These are phyloP conservation scores for Antechinus stuartii DNA, from an alignment of 2,113 vertebrate species.

Conservation along the genomic window DNA sequence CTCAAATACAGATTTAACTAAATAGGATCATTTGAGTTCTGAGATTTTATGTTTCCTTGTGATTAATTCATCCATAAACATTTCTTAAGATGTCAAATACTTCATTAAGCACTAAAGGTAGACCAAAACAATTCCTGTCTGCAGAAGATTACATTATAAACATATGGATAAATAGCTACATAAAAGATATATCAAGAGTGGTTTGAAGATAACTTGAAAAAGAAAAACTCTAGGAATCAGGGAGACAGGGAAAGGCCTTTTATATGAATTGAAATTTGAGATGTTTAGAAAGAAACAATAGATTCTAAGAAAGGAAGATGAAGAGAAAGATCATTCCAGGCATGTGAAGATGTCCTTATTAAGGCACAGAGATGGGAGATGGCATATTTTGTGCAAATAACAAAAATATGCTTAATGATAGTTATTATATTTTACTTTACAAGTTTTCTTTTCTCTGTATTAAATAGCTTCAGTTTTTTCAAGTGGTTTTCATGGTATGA, in stretches of 20 bases:
- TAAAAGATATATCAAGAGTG: background rate
- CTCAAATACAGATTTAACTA: background rate
- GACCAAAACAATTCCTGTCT: background rate
- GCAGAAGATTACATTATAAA: background rate
- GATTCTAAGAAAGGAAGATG: background rate
- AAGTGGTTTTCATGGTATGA: background rate
- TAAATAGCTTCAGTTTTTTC: background rate
- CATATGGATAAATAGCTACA: background rate
- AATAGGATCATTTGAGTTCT: background rate
- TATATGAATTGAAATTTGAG: background rate
- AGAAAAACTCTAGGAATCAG: background rate
- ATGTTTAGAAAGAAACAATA: background rate
- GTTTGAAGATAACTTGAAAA: background rate
- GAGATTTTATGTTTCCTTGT: background rate
- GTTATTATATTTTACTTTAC: background rate
- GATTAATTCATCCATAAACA: background rate
- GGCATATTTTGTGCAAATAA: background rate
- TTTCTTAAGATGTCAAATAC: background rate
- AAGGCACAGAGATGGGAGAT: background rate
- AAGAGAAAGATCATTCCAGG: background rate
- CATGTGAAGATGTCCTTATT: fast-evolving
- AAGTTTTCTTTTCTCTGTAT: background rate
- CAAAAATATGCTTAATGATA: background rate
- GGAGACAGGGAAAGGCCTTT: no score
- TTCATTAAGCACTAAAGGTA: background rate